Conservation (phyloP, 2,113 vertebrate species). For the Chaetura pelagica region DNA sequence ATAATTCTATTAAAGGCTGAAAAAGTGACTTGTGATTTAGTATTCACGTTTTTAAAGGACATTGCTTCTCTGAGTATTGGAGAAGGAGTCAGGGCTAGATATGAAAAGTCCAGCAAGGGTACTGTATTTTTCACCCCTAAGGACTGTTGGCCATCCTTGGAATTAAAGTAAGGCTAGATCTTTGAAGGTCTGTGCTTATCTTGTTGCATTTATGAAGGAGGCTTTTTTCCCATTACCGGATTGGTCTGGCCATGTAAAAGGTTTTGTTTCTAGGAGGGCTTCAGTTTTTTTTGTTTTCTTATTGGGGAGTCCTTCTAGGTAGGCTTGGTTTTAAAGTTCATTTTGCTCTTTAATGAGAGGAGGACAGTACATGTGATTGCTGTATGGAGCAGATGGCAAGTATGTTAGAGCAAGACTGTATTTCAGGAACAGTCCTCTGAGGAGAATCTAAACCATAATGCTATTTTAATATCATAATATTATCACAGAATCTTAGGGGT, state of each 20-base stretch:
- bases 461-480: background rate
- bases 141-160: background rate
- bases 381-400: background rate
- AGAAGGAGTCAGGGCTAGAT: background rate
- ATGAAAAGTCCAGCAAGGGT: background rate
- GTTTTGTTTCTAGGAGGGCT: background rate
- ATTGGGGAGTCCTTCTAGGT: background rate
- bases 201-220: background rate
- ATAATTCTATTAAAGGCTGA: conserved; percentile 36
- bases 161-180: background rate
- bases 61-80: background rate
- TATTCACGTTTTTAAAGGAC: conserved; percentile 35
- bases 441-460: background rate
- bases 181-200: background rate
- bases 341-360: background rate
- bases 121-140: background rate
- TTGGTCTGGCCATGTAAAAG: background rate
- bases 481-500: too few relatives aligned
- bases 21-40: background rate
- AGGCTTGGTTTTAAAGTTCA: background rate
- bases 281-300: background rate
- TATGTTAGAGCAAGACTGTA: background rate
- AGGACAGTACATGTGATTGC: background rate
- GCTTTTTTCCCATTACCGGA: background rate
- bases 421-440: background rate